Evolutionary conservation across 2,113 vertebrate genomes (phyloP), one percentile per base, ranked within the genome.

Genomic region (Macquaria australasica): DNA sequence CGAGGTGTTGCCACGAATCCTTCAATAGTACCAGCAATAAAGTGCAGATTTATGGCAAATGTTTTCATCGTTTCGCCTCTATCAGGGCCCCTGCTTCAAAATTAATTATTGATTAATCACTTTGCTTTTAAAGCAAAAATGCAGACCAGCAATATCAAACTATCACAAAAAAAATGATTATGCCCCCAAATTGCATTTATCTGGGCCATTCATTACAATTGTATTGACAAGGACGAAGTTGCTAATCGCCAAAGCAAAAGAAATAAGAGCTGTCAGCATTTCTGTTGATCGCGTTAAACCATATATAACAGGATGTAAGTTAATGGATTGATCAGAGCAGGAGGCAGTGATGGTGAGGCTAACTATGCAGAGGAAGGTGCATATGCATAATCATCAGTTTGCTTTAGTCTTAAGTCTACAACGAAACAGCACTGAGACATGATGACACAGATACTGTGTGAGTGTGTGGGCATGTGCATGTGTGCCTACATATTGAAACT

Each of bases 61-160:
- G 94, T 94, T 96, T 94, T 93, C 94, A 94, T 93, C 90, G 82
- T 92, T 95, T 94, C 77, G 91, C 92, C 93, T 95, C 93, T 88
- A 93, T 95, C 95, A 88, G 92, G 90, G 91, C 90, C 88, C 90
- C 88, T 39, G 95, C 89, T 95, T 95, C 93, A 95, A 96, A 95
- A 96, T 96, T 96, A 96, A 96, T 96, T 96, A 96, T 96, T 96
- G 96, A 96, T 96, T 96, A 95, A 96, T 96, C 94, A 93, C 95
- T 96, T 93, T 93, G 85, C 95, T 91, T 95, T 96, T 95, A 95
- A 96, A 96, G 93, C 92, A 95, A 96, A 96, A 96, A 96, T 95
- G 95, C 96, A 95, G 93, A 95, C 88, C 80, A 92, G 95, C 95
- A 95, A 96, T 96, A 95, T 95, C 92, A 95, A 92, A 95, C 92